Percentiles rank a stretch among this genome's conserved stretches.
Evolutionary conservation across 2,797 vertebrate species (phyloP).

Genomic region (Allenopithecus nigroviridis): DNA sequence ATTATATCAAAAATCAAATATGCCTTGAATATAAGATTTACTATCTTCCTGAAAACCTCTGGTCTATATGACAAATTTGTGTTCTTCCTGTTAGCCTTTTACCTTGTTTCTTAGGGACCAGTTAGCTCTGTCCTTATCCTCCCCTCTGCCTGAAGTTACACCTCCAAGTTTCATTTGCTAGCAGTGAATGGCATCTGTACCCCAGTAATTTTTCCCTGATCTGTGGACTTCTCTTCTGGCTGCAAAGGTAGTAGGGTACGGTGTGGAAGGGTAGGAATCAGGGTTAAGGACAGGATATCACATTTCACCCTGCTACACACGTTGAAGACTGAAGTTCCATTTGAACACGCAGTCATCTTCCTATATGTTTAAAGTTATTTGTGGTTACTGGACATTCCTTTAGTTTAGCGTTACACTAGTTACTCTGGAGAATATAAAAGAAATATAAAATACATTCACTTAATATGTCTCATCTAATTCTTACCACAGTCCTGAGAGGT

Average conservation of each 20-base stretch:
- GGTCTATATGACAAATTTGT: background rate
- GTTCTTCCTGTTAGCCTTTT: background rate
- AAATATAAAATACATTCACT: background rate
- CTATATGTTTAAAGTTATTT: background rate
- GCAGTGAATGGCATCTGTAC: background rate
- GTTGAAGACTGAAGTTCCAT: background rate
- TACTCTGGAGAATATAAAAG: background rate
- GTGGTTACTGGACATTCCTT: background rate
- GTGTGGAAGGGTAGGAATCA: background rate
- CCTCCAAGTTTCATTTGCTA: background rate
- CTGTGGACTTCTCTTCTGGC: background rate
- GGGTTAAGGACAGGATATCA: background rate
- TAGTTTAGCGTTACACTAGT: background rate
- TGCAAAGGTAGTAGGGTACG: background rate
- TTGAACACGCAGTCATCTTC: background rate
- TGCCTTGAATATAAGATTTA: background rate
- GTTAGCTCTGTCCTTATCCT: background rate
- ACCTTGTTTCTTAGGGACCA: background rate
- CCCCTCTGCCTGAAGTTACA: background rate
- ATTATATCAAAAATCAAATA: conserved; percentile 28
- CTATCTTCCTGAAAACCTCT: background rate
- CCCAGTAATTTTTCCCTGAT: background rate
- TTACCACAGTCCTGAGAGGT: background rate
- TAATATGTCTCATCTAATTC: background rate
- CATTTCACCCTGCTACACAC: background rate